These are phyloP conservation scores for Columba livia DNA, from an alignment of 2,113 vertebrate species.

Conservation along the genomic window DNA sequence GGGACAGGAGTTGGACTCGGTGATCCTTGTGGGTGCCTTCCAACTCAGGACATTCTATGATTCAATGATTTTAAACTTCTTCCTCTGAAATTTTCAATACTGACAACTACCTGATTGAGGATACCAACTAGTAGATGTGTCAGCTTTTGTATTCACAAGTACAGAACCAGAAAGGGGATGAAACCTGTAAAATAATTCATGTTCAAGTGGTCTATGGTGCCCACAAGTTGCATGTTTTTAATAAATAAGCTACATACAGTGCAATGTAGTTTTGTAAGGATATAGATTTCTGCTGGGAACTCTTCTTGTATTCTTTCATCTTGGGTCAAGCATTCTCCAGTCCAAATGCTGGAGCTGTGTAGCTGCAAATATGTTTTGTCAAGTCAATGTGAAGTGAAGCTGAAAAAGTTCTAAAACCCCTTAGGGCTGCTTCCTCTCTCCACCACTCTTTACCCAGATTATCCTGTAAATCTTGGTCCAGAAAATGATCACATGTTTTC, in stretches of 20 bases:
- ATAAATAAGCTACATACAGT: background rate
- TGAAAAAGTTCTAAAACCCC: background rate
- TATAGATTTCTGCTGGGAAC: background rate
- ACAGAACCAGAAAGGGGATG: background rate
- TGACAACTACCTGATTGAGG: background rate
- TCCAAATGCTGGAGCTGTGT: background rate
- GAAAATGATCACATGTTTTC: background rate
- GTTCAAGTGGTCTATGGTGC: background rate
- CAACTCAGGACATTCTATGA: too few relatives aligned
- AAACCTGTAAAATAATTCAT: background rate
- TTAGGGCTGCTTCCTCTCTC: background rate
- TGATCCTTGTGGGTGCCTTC: too few relatives aligned
- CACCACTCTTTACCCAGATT: background rate
- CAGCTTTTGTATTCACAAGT: background rate
- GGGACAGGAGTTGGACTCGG: too few relatives aligned
- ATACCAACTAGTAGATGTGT: background rate
- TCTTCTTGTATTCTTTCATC: background rate
- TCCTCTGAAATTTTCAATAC: background rate
- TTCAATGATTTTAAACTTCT: too few relatives aligned
- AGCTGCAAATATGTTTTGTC: background rate
- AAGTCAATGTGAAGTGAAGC: background rate
- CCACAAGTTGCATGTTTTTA: background rate
- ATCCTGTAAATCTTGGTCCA: background rate
- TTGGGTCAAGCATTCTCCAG: background rate
- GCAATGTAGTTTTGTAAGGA: background rate